These are phyloP conservation scores for Emydocephalus ijimae DNA, from an alignment of 2,113 vertebrate species.

Conservation along the genomic window DNA sequence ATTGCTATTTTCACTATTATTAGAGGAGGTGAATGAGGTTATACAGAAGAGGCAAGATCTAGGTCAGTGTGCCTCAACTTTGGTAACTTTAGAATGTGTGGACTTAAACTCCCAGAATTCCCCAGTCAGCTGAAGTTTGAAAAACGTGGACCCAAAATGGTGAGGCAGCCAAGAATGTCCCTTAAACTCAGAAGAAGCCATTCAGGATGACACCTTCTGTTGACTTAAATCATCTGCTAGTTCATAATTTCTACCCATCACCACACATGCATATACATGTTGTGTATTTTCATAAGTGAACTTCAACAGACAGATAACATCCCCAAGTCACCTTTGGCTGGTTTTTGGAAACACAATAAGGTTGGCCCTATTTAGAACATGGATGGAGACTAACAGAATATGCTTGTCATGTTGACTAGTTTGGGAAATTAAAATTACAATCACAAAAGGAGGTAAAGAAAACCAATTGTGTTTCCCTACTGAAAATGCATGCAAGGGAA, in stretches of 20 bases:
- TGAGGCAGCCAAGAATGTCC: not conserved
- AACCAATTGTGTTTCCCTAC: not conserved
- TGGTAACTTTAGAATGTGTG: no score
- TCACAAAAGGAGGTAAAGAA: not conserved
- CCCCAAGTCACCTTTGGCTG: not conserved
- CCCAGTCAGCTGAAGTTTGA: no score
- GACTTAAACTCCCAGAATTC: no score
- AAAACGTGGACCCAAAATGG: no score
- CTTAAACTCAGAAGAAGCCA: not conserved
- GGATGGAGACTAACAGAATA: not conserved
- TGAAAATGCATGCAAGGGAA: not conserved
- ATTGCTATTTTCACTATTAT: not conserved
- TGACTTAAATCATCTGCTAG: not conserved
- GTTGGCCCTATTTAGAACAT: not conserved
- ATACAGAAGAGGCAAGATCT: not conserved
- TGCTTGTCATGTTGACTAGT: not conserved
- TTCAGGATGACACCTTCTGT: not conserved
- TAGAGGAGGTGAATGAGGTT: not conserved
- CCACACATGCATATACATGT: accelerated
- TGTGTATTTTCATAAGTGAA: not conserved
- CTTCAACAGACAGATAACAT: not conserved
- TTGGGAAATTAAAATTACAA: not conserved
- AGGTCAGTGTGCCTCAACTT: not conserved
- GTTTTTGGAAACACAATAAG: not conserved
- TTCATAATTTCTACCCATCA: not conserved